phyloP scores from a whole-genome alignment of 1,140 invertebrate species.

The Dendrolimus kikuchii region DNA sequence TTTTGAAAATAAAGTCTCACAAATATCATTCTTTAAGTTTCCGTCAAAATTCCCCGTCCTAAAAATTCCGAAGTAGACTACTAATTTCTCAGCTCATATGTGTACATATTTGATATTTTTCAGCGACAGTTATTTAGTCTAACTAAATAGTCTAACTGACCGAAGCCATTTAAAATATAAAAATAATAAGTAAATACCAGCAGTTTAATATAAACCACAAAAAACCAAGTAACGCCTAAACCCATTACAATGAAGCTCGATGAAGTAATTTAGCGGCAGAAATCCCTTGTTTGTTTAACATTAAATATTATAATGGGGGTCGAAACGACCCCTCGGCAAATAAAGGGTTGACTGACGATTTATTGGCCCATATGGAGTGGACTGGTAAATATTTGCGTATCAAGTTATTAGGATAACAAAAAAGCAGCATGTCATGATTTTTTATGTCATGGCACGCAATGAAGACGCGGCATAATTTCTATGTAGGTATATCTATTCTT shows the following conservation, averaged over 20 bases:
- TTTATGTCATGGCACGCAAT: too few species aligned
- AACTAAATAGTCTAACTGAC: too few species aligned
- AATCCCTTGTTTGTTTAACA: conserved; percentile 61
- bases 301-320: conserved; percentile 64
- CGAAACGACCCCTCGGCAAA: conserved; percentile 48
- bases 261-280: conserved; percentile 54
- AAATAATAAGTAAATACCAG: background rate
- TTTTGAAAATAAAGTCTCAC: too few species aligned
- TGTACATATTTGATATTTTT: too few species aligned
- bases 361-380: conserved; percentile 46
- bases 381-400: background rate
- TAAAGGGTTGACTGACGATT: conserved; percentile 58
- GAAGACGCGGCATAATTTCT: too few species aligned
- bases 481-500: too few species aligned
- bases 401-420: too few species aligned
- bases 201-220: conserved; percentile 1
- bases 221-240: background rate
- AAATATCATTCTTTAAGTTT: conserved; percentile 11
- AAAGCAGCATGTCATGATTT: too few species aligned
- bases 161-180: too few species aligned
- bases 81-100: too few species aligned
- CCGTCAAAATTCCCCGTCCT: conserved; percentile 14
- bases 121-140: too few species aligned
- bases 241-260: conserved; percentile 12
- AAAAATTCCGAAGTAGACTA: background rate